Conservation (phyloP, 2,888 invertebrate species). For the Hipparchia semele region DNA sequence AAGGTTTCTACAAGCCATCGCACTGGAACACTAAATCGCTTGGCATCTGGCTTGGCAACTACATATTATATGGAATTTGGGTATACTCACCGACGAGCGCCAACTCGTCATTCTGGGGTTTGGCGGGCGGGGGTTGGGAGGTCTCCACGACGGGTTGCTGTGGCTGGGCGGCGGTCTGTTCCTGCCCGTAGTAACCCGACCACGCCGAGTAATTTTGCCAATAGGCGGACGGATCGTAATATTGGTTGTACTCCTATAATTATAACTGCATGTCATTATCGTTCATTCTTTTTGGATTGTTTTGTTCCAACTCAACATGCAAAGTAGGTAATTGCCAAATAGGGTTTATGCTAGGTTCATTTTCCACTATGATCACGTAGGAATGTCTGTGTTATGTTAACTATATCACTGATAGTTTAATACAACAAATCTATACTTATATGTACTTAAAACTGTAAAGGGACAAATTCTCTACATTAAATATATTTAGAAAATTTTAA, state of each 20-base stretch:
- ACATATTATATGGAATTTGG: too few relatives aligned
- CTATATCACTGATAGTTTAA: too few relatives aligned
- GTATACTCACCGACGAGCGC: conserved; percentile 86
- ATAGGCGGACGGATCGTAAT: conserved; percentile 92
- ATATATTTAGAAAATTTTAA: too few relatives aligned
- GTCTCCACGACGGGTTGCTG: conserved; percentile 58
- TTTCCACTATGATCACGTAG: neutral
- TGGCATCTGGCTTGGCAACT: too few relatives aligned
- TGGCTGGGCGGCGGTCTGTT: conserved; percentile 71
- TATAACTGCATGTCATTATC: conserved; percentile 54
- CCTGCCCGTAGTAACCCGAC: conserved; percentile 90
- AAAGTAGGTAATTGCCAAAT: neutral
- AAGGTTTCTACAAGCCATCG: too few relatives aligned
- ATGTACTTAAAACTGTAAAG: too few relatives aligned
- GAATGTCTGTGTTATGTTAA: neutral
- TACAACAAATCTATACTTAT: too few relatives aligned
- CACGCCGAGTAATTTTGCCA: conserved; percentile 94
- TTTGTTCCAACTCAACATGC: neutral
- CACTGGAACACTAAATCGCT: too few relatives aligned
- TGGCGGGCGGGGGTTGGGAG: conserved; percentile 56
- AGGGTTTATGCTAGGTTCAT: neutral
- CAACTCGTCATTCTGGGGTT: conserved; percentile 85
- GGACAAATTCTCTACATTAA: too few relatives aligned
- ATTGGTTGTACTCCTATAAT: conserved; percentile 87
- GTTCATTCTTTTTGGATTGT: neutral